Evolutionary conservation across 1,140 invertebrate species (phyloP).

Genomic region (Saxidomus purpurata): DNA sequence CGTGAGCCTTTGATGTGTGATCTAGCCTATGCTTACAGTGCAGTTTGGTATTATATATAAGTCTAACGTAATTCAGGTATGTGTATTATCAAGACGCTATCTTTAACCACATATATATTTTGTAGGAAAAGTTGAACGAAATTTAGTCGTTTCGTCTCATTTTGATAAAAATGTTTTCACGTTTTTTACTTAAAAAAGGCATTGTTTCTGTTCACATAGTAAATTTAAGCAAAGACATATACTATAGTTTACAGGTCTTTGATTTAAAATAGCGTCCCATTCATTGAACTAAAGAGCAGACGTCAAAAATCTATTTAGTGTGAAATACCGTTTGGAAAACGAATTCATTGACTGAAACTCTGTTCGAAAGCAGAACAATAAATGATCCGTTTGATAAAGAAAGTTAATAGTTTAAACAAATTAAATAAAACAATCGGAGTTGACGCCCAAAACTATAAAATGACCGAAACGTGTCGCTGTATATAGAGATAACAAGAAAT

Average conservation of each 20-base stretch:
- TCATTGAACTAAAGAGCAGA: slow-evolving; percentile 2
- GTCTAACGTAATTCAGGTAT: slow-evolving; percentile 57
- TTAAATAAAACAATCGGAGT: slow-evolving; percentile 35
- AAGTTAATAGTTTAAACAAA: slow-evolving; percentile 23
- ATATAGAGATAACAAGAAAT: slow-evolving; percentile 3
- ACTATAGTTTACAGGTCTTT: too few relatives aligned
- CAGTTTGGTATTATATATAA: slow-evolving; percentile 27
- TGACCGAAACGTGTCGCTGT: background rate
- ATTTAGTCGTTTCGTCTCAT: too few relatives aligned
- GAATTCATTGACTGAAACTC: background rate
- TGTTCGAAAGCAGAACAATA: background rate
- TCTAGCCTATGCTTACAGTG: background rate
- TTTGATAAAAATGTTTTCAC: too few relatives aligned
- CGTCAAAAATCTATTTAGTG: background rate
- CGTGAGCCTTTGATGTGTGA: background rate
- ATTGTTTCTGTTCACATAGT: background rate
- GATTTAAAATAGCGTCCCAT: too few relatives aligned
- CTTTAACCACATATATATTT: background rate
- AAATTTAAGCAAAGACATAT: too few relatives aligned
- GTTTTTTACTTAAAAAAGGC: too few relatives aligned
- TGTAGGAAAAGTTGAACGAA: too few relatives aligned
- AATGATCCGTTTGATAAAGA: slow-evolving; percentile 7
- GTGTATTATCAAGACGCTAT: background rate
- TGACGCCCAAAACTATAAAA: slow-evolving; percentile 13
- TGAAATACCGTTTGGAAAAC: background rate